Conservation (phyloP, 2,113 vertebrate species). For the Thunnus thynnus region DNA sequence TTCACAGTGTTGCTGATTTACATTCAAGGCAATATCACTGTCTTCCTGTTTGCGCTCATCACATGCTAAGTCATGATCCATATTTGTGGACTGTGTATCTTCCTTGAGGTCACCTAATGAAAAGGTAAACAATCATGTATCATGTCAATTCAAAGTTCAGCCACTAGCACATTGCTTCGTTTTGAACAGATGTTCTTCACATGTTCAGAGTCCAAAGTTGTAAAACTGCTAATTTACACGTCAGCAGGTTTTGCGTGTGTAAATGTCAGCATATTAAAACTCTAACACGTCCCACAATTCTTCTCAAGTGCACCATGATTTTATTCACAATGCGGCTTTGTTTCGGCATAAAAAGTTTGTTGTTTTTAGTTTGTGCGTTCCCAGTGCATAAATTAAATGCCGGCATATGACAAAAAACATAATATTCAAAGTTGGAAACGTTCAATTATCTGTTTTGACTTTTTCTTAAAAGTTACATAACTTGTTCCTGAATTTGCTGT, state of each 20-base stretch:
- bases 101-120: not conserved
- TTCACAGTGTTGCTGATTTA: not conserved
- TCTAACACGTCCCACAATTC: no score
- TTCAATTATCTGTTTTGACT: not conserved
- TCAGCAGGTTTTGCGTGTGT: not conserved
- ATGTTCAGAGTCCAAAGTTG: constrained; percentile 39
- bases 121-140: not conserved
- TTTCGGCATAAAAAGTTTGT: no score
- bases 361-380: no score
- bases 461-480: not conserved
- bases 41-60: not conserved
- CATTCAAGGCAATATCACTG: not conserved
- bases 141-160: not conserved
- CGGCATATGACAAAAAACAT: no score
- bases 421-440: not conserved
- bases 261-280: no score
- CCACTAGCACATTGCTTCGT: not conserved
- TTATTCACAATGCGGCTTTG: no score
- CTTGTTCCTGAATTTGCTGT: not conserved
- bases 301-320: no score
- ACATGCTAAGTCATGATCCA: not conserved
- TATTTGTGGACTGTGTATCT: not conserved
- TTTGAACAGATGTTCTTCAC: not conserved
- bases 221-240: not conserved
- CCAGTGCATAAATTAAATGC: no score